Base-by-base conservation (phyloP, 2,888 invertebrate genomes). In the Lymantria dispar region DNA sequence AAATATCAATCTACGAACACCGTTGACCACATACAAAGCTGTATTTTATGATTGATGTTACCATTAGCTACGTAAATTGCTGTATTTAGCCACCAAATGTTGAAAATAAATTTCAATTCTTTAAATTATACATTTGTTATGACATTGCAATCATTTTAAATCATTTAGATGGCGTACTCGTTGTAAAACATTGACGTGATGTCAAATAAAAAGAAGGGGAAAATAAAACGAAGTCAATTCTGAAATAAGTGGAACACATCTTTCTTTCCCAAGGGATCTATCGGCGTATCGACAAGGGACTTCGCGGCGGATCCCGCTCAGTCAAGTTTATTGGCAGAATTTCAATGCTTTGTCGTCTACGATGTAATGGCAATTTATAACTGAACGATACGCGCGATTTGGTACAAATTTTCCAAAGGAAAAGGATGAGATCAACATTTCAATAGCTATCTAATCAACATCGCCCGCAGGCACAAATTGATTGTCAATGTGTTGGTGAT, bases 281-380 rank as follows among this genome's bases (percentile, higher is more conserved):
- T 83, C 74, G 78, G 68, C 72, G 72, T 74, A 77, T 76, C 75
- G 80, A 76, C 80, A 73, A 68, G 78, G 78, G 78, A 78, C 73
- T 73, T 69, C 71, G 68, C 70, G 68, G 69, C 65, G 67, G 67
- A 71, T 76, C 70, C 68, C 74, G 74, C 68, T 80, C 81, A 77
- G 75, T 80, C 80, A 80, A 81, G 71, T 80, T 83, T 81, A 82
- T 82, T 81, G 81, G 76, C 64, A 73, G 75, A 82, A 82, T 82
- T 82, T 81, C 80, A 80, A 80, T 78, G 79, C 76, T 78, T 81
- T 79, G 78, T 81, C 78, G 74, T 71, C 72, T 72, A 68, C 74
- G 67, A 76, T 78, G 76, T 80, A 76, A 74, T 72, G 70, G 69
- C 75, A 76, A 81, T 81, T 80, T 81, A 80, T 80, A 76, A 73